Evolutionary conservation across 2,113 vertebrate species (phyloP).

Genomic region (Sander vitreus): DNA sequence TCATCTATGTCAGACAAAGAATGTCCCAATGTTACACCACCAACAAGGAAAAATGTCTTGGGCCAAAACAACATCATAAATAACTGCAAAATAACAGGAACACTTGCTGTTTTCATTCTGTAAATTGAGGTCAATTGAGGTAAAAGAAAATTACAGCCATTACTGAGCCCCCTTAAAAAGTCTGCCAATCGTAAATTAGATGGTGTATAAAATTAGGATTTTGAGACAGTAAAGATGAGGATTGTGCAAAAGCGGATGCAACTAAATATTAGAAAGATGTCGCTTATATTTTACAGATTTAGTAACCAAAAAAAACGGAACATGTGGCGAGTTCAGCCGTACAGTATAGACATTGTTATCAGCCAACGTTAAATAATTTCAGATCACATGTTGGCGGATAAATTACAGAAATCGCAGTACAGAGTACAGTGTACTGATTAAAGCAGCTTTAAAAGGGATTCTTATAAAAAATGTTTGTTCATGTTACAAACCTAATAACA

Average conservation of each 20-base stretch:
- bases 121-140: conserved; percentile 5
- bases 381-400: neutral
- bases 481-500: neutral
- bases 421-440: too few relatives aligned
- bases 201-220: neutral
- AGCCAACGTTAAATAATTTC: neutral
- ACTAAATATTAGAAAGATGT: neutral
- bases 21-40: conserved; percentile 71
- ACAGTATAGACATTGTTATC: neutral
- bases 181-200: conserved; percentile 1
- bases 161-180: neutral
- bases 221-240: neutral
- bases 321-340: neutral
- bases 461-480: neutral
- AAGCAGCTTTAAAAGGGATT: neutral
- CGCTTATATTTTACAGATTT: neutral
- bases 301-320: neutral
- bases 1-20: conserved; percentile 72
- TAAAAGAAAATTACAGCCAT: conserved; percentile 2
- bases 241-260: neutral
- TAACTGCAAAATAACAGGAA: conserved; percentile 32
- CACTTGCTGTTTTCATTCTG: conserved; percentile 26
- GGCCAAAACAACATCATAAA: conserved; percentile 69
- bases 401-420: neutral
- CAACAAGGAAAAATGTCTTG: conserved; percentile 38